A percentile compares a stretch with the other conserved stretches of the same genome.
Evolutionary conservation across 2,797 vertebrate genomes (phyloP).

Genomic region (Tadarida brasiliensis): DNA sequence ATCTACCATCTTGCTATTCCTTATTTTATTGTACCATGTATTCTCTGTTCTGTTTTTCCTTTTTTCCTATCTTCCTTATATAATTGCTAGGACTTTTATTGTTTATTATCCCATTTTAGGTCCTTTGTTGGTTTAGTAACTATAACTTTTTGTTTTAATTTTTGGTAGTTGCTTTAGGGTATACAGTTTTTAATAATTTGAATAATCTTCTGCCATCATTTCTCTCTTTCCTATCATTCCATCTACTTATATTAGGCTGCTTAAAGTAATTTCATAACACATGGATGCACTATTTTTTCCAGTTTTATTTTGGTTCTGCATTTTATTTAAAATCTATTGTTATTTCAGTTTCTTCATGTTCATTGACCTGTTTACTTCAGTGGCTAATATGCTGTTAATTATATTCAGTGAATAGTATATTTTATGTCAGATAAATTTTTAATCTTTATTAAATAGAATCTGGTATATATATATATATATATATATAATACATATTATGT

Average conservation of each 20-base stretch:
- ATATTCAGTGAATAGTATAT: neutral
- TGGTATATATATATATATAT: neutral
- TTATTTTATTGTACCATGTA: neutral
- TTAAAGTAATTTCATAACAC: neutral
- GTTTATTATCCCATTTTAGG: neutral
- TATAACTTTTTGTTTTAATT: neutral
- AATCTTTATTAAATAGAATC: neutral
- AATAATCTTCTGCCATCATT: neutral
- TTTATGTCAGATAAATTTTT: neutral
- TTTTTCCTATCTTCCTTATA: neutral
- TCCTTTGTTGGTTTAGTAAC: neutral
- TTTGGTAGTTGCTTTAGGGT: neutral
- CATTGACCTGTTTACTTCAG: neutral
- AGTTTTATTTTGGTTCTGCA: neutral
- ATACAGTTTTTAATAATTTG: neutral
- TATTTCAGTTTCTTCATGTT: neutral
- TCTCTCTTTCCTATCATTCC: neutral
- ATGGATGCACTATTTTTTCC: neutral
- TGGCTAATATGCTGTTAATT: neutral
- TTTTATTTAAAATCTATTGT: neutral
- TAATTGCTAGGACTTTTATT: neutral
- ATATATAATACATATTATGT: neutral
- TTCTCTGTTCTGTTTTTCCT: neutral
- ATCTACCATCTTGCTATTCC: neutral
- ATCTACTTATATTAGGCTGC: neutral